Evolutionary conservation across 2,888 invertebrate species (phyloP).

Genomic region (Euzetes globulus): DNA sequence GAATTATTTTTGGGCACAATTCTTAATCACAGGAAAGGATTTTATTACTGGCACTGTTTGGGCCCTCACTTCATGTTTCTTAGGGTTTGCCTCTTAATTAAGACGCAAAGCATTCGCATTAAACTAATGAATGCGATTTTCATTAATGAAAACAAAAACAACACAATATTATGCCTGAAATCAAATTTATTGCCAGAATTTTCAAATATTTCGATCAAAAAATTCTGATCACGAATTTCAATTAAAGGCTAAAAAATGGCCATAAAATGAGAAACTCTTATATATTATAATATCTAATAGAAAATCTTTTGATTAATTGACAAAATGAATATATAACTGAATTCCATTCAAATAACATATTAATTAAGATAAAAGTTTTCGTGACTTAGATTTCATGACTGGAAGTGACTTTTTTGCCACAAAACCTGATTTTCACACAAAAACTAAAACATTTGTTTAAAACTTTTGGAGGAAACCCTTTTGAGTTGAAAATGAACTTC

Average conservation of each 20-base stretch:
- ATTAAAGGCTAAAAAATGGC: neutral
- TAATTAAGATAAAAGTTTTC: conserved; percentile 8
- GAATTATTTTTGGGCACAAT: too few species aligned
- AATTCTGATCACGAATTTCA: conserved; percentile 6
- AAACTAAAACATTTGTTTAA: neutral
- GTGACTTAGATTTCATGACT: conserved; percentile 12
- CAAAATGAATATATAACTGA: neutral
- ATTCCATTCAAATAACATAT: neutral
- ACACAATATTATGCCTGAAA: neutral
- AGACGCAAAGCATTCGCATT: conserved; percentile 7
- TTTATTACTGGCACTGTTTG: neutral
- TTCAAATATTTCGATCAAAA: neutral
- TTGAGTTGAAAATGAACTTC: neutral
- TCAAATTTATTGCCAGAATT: neutral
- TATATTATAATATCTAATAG: neutral
- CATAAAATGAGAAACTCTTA: neutral
- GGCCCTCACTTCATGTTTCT: neutral
- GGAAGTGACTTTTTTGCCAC: neutral
- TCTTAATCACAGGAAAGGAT: too few species aligned
- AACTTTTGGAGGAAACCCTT: neutral
- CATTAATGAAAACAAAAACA: neutral
- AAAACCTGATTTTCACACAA: neutral
- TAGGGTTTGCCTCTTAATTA: neutral
- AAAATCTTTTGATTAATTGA: neutral
- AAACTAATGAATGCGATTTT: neutral